These are phyloP conservation scores for Solenopsis invicta DNA, from an alignment of 1,140 invertebrate genomes.

Conservation along the genomic window DNA sequence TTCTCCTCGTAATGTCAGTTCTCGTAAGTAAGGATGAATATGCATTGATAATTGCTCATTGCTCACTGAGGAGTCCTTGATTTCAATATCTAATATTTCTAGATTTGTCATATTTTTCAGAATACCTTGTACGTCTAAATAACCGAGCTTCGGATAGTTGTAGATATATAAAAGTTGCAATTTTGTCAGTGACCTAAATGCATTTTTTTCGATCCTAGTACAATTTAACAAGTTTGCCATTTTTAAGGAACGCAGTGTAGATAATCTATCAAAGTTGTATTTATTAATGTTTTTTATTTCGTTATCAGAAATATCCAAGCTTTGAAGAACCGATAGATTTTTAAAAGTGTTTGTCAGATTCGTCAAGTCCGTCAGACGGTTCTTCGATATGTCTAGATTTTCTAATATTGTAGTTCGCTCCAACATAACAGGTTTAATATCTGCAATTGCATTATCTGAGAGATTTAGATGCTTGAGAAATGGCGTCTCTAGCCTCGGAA, in stretches of 20 bases:
- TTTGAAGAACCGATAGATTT: slow-evolving; percentile 90
- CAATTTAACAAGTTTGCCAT: slow-evolving; percentile 91
- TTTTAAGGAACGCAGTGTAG: slow-evolving; percentile 89
- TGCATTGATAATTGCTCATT: slow-evolving; percentile 93
- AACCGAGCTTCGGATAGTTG: slow-evolving; percentile 92
- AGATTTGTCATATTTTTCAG: slow-evolving; percentile 91
- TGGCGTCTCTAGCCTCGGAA: slow-evolving; percentile 93
- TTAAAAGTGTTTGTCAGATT: slow-evolving; percentile 79
- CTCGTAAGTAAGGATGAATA: slow-evolving; percentile 92
- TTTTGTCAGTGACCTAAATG: slow-evolving; percentile 92
- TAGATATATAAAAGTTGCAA: slow-evolving; percentile 91
- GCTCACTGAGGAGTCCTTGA: slow-evolving; percentile 93
- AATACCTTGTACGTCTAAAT: slow-evolving; percentile 94
- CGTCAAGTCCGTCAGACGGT: slow-evolving; percentile 89
- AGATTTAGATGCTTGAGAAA: slow-evolving; percentile 94
- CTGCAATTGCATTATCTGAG: slow-evolving; percentile 91
- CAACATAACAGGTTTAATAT: slow-evolving; percentile 90
- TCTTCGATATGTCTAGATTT: slow-evolving; percentile 92
- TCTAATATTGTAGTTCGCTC: slow-evolving; percentile 93
- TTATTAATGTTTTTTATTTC: slow-evolving; percentile 91
- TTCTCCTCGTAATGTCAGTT: slow-evolving; percentile 92
- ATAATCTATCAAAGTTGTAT: slow-evolving; percentile 91
- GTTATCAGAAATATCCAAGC: slow-evolving; percentile 93
- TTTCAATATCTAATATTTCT: slow-evolving; percentile 93
- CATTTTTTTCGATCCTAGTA: slow-evolving; percentile 93